Evolutionary conservation across 2,797 vertebrate species (phyloP).

Genomic region (Rhinoraja longicauda): DNA sequence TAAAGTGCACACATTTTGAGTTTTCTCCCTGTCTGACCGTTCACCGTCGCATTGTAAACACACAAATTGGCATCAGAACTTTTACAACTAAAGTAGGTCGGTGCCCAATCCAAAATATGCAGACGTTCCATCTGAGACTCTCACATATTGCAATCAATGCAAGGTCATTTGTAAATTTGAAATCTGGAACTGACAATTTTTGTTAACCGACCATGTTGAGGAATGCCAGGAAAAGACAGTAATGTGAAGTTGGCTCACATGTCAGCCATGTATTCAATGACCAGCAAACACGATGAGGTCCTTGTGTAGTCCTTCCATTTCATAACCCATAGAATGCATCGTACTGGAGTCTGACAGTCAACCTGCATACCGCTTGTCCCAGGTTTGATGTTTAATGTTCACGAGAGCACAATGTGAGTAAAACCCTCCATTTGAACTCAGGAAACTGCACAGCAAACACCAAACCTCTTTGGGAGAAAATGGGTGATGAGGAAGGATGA

Average conservation of each 20-base stretch:
- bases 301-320: not conserved
- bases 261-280: no score
- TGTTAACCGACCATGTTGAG: no score
- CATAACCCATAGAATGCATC: not conserved
- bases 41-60: slow-evolving; percentile 4
- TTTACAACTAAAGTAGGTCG: not conserved
- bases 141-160: not conserved
- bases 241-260: no score
- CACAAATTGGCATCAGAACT: slow-evolving; percentile 29
- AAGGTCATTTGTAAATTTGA: no score
- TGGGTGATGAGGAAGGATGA: not conserved
- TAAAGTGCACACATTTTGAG: slow-evolving; percentile 16
- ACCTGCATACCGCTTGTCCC: not conserved
- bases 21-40: not conserved
- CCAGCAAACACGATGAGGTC: no score
- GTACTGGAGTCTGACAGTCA: not conserved
- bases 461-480: not conserved
- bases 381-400: not conserved
- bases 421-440: not conserved
- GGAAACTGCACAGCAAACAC: not conserved
- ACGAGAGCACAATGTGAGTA: not conserved
- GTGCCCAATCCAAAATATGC: not conserved
- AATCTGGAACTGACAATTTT: no score
- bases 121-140: not conserved
- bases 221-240: no score